Base-by-base conservation (phyloP, 2,888 invertebrate genomes). In the Amorpha juglandis region DNA sequence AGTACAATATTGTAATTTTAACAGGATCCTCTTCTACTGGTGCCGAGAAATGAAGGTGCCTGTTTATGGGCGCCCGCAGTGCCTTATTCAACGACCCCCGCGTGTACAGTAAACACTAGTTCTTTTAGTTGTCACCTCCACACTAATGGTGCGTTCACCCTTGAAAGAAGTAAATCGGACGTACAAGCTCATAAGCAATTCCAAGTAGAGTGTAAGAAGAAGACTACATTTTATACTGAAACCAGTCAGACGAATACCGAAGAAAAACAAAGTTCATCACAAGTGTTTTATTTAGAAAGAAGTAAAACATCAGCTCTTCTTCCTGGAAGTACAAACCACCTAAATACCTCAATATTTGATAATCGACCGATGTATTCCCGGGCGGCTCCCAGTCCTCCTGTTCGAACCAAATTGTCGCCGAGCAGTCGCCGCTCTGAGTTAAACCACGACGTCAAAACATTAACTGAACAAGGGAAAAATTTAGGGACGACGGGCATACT, bases 31-130 rank as follows among this genome's bases (percentile, higher is more conserved):
- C 83, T 95, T 12, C 81, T 95, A 51, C 84, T 95, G 81, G 95
- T 94, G 72, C 95, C 95, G 11, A 89, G 95, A 71, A 95, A 95
- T 82, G 94, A 94, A 71, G 95, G 95, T 19, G 93, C 94, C 9
- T 93, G 90, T 76, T 75, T 90, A 67, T 94, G 90, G 92, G 94
- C 91, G 12, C 93, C 93, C 0, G 75, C 92, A 1, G 82, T 90
- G 65, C 92, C 93, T 0, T 91, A 91, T 73, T 93, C 93, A 0
- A 88, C 92, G 0, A 78, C 79, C 12, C 88, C 92, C 6, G 92
- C 92, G 1, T 93, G 93, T 70, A 83, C 90, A 14, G 82, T 87
- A 4, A 90, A 88, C 71, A 89, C 88, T 11, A 86, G 81, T 74
- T 90, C 92, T 19, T 93, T 94, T 73, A 91, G 88, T 77, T 92